Evolutionary conservation across 2,888 invertebrate species (phyloP), one percentile per base, ranked within the genome.

Genomic region (Seladonia tumulorum): DNA sequence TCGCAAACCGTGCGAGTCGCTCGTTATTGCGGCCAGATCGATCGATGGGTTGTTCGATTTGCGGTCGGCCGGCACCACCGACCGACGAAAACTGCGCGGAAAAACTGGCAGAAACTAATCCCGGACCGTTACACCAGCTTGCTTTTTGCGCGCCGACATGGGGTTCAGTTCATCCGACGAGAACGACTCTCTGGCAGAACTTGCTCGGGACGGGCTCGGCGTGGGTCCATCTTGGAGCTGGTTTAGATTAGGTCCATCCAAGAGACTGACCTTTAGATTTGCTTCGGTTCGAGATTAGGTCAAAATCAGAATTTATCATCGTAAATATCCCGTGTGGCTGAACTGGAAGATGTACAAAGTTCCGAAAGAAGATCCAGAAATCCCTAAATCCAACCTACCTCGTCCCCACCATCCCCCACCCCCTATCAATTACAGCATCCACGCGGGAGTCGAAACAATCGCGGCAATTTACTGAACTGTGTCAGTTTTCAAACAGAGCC

Each of bases 41-140:
- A 85, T 85, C 85, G 71, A 72, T 47, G 66, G 35, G 18, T 35
- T 63, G 81, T 75, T 74, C 85, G 85, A 85, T 85, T 80, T 85
- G 79, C 63, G 85, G 80, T 85, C 60, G 35, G 47, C 18, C 45
- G 3, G 25, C 47, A 42, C 57, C 53, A 39, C 7, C 16, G 22
- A 45, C 8, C 76, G 60, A 49, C 49, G 81, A 81, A 83, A 81
- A 72, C 79, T 71, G 18, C 39, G 7, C 49, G 35, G n/a, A 77
- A 74, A 85, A 73, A 57, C 22, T 16, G 42, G 49, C 45, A 39
- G 79, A 53, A 76, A 85, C 70, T 85, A 76, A 80, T 80, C 70
- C 85, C 66, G 47, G 66, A 16, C 73, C 47, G 63, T 85, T 80
- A 74, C 45, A 63, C 14, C 60, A 63, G 60, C 60, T n/a, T 63